Evolutionary conservation across 2,797 vertebrate species (phyloP).

Genomic region (Bufotes viridis): DNA sequence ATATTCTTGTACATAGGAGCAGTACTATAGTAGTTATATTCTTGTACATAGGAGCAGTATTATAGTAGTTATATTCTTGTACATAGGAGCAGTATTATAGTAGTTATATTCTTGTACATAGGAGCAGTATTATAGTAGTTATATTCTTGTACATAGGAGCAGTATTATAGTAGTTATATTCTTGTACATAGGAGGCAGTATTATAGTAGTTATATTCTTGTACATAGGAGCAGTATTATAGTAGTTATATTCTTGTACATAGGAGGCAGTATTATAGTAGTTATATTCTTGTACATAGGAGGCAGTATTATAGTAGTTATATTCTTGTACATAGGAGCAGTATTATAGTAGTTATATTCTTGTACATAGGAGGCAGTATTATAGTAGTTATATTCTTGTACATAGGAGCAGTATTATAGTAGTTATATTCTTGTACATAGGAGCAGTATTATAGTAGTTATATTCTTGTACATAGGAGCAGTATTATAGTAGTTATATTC

Average conservation of each 20-base stretch:
- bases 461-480: not conserved
- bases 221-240: not conserved
- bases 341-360: constrained; percentile 17
- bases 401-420: not conserved
- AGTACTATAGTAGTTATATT: constrained; percentile 17
- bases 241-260: not conserved
- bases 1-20: constrained; percentile 4
- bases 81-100: constrained; percentile 12
- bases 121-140: constrained; percentile 22
- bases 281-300: not conserved
- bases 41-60: not conserved
- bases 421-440: not conserved
- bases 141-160: constrained; percentile 3
- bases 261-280: not conserved
- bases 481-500: constrained; percentile 24
- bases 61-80: constrained; percentile 21
- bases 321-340: constrained; percentile 6
- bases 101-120: constrained; percentile 21
- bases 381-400: constrained; percentile 8
- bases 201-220: constrained; percentile 14
- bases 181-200: not conserved
- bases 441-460: not conserved
- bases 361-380: not conserved
- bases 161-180: constrained; percentile 20
- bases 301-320: constrained; percentile 13